These are phyloP conservation scores for Galbula dea DNA, from an alignment of 2,113 vertebrate genomes.

Conservation along the genomic window DNA sequence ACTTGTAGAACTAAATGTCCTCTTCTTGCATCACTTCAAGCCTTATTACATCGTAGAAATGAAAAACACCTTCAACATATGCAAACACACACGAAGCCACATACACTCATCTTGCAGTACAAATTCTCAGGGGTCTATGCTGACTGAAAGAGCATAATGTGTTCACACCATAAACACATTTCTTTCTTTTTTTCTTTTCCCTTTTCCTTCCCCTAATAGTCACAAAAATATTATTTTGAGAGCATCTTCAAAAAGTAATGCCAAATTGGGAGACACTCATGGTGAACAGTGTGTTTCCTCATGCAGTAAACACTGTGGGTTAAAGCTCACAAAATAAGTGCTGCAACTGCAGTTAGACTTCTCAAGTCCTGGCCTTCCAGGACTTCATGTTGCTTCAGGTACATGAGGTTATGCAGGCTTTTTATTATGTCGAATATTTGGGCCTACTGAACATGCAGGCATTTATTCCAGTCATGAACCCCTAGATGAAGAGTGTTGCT, in stretches of 20 bases:
- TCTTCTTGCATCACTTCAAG: slow-evolving; percentile 6
- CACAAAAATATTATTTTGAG: background rate
- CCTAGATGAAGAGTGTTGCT: background rate
- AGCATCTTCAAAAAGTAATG: slow-evolving; percentile 22
- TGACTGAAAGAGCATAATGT: background rate
- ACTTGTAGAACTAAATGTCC: slow-evolving; percentile 32
- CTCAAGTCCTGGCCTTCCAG: background rate
- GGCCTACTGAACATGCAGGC: background rate
- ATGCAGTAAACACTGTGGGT: background rate
- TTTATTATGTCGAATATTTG: background rate
- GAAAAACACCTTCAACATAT: slow-evolving; percentile 52
- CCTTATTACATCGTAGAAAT: background rate
- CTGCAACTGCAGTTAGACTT: background rate
- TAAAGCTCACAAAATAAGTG: background rate
- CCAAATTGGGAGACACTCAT: background rate
- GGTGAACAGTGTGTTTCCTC: background rate
- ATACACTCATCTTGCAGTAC: background rate
- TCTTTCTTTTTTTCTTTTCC: background rate
- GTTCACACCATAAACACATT: slow-evolving; percentile 9
- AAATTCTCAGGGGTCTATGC: background rate
- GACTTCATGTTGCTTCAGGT: background rate
- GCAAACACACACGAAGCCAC: background rate
- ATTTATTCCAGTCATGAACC: background rate
- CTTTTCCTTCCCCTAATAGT: background rate
- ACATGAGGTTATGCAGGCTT: background rate